Percentiles rank a stretch among this genome's conserved stretches.
These are phyloP conservation scores for Drosophila leontia DNA, from an alignment of 1,140 invertebrate species.

Conservation along the genomic window DNA sequence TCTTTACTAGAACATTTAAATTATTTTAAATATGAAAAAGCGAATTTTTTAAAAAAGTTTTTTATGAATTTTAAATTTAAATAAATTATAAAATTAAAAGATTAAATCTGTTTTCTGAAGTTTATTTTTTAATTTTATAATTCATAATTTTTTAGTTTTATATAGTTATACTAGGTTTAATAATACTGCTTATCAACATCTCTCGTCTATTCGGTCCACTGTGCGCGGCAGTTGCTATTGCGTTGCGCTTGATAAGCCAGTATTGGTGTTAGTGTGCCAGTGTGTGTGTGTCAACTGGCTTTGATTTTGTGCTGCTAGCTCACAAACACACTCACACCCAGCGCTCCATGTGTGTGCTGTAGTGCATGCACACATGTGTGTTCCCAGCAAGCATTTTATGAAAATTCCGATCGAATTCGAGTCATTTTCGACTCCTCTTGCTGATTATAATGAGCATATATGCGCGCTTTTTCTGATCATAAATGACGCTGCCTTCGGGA, in stretches of 20 bases:
- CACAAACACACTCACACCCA: constrained; percentile 10
- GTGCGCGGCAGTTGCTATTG: constrained; percentile 61
- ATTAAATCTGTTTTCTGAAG: too few species aligned
- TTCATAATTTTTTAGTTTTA: not conserved
- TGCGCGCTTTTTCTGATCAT: too few species aligned
- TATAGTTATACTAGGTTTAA: not conserved
- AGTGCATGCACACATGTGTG: constrained; percentile 59
- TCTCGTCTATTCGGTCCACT: constrained; percentile 21
- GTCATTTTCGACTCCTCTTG: too few species aligned
- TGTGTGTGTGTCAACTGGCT: constrained; percentile 76
- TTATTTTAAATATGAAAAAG: not conserved
- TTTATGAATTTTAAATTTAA: not conserved
- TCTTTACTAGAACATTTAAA: not conserved
- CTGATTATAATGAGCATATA: too few species aligned
- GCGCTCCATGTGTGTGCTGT: constrained; percentile 15
- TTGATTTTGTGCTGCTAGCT: constrained; percentile 64
- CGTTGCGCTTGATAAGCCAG: constrained; percentile 75
- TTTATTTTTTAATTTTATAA: too few species aligned
- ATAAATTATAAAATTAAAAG: not conserved
- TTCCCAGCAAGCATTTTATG: too few species aligned
- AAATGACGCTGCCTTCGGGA: too few species aligned
- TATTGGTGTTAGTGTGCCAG: constrained; percentile 53
- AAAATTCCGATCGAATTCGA: too few species aligned
- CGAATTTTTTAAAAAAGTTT: too few species aligned
- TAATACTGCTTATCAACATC: not conserved